phyloP scores from a whole-genome alignment of 35 echinoderm and acorn worm species.

The Chiridota heheva region DNA sequence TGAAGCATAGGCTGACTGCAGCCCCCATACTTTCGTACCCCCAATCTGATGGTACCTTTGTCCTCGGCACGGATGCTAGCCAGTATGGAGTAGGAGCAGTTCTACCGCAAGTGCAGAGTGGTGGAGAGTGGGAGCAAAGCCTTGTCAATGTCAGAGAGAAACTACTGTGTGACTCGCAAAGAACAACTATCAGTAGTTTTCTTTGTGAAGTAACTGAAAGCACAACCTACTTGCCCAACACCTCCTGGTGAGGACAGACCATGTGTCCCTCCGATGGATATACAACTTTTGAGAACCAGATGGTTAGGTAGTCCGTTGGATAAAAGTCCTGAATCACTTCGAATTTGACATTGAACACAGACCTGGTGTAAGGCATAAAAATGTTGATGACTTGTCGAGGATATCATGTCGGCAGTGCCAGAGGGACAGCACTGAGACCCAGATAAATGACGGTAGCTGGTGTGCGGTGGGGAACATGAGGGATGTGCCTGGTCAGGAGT shows the following conservation, averaged over 20 bases:
- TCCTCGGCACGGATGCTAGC: slow-evolving; percentile 47
- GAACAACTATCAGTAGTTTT: slow-evolving; percentile 31
- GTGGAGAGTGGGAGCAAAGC: slow-evolving; percentile 13
- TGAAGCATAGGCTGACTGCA: slow-evolving; percentile 21
- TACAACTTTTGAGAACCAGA: slow-evolving; percentile 38
- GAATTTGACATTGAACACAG: slow-evolving; percentile 20
- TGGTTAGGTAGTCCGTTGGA: slow-evolving; percentile 38
- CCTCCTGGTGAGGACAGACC: slow-evolving; percentile 28
- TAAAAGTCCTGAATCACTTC: slow-evolving; percentile 32
- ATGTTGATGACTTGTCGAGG: slow-evolving; percentile 55
- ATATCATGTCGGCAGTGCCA: slow-evolving; percentile 38
- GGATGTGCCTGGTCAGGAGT: too few relatives aligned
- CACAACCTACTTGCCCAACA: slow-evolving; percentile 11
- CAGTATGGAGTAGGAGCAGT: too few relatives aligned
- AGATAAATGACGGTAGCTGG: too few relatives aligned
- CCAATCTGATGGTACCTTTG: background rate
- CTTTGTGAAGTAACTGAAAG: slow-evolving; percentile 43
- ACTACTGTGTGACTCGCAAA: slow-evolving; percentile 41
- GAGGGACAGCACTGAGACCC: too few relatives aligned
- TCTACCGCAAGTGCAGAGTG: slow-evolving; percentile 37
- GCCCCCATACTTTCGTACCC: slow-evolving; percentile 44
- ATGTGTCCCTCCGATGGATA: slow-evolving; percentile 32
- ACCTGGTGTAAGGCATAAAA: slow-evolving; percentile 28
- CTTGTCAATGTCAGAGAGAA: slow-evolving; percentile 8
- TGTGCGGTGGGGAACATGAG: too few relatives aligned